Base-by-base conservation (phyloP, 2,797 vertebrate genomes). In the Distichodus sexfasciatus region DNA sequence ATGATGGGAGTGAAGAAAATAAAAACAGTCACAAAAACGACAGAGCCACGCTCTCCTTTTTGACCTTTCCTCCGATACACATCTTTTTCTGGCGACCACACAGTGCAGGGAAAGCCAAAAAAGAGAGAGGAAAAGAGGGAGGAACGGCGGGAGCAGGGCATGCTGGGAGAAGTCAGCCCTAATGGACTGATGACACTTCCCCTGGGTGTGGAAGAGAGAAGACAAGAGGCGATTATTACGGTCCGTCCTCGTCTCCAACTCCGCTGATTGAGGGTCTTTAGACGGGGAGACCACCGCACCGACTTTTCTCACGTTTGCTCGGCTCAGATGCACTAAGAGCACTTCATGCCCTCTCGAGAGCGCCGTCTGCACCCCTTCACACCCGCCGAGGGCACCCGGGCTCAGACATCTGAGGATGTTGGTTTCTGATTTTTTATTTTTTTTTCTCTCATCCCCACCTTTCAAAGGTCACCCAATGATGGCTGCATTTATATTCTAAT, bases 381-480 rank as follows among this genome's bases (percentile, higher is more conserved):
- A 19, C 14, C 48, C 23, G 10, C 33, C 44, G 48, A 51, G 21
- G 66, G 29, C 53, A 61, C 38, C 62, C 60, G 15, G 28, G 24
- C 54, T 51, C 44, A 58, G 28, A 17, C n/a, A 26, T n/a, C 26
- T 31, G 43, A 58, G 29, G 12, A 23, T 4, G 47, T 36, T 69
- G 59, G 63, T 47, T 35, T 60, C 58, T 75, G 67, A 23, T 48
- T 36, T n/a, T n/a, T n/a, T n/a, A n/a, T n/a, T n/a, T n/a, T n/a
- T n/a, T n/a, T n/a, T n/a, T n/a, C n/a, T n/a, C n/a, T n/a, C n/a
- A n/a, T n/a, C n/a, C n/a, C n/a, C n/a, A n/a, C 26, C 60, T 53
- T 26, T 59, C 64, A 78, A 73, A 80, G 77, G 77, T 74, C 70
- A 76, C 43, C 50, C 38, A 48, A 54, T 65, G 51, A 72, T 63